Evolutionary conservation across 2,888 invertebrate genomes (phyloP).

Genomic region (Volucella inanis): DNA sequence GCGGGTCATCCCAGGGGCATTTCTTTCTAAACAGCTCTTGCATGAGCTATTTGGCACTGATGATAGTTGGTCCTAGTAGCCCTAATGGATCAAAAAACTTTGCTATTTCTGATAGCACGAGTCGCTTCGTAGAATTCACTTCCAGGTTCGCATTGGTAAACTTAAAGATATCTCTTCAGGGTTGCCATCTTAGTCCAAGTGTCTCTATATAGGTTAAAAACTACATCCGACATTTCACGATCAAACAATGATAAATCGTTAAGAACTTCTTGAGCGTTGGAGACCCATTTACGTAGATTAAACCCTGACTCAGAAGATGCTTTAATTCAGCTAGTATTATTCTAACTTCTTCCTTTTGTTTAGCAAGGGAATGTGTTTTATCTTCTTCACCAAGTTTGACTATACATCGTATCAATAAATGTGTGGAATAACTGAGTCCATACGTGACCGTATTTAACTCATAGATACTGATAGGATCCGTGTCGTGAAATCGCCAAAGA

Average conservation of each 20-base stretch:
- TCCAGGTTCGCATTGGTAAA: too few relatives aligned
- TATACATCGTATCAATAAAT: conserved; percentile 18
- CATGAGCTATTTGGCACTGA: too few relatives aligned
- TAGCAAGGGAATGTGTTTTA: conserved; percentile 6
- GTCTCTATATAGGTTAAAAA: too few relatives aligned
- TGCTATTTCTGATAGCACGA: too few relatives aligned
- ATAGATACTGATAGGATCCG: conserved; percentile 9
- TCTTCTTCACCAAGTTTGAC: conserved; percentile 13
- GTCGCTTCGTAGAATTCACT: too few relatives aligned
- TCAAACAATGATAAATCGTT: neutral
- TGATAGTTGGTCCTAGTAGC: too few relatives aligned
- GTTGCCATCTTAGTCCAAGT: too few relatives aligned
- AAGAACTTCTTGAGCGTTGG: too few relatives aligned
- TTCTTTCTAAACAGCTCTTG: too few relatives aligned
- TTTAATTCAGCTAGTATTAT: neutral
- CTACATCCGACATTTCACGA: neutral
- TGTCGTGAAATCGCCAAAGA: conserved; percentile 3
- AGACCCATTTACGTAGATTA: conserved; percentile 12
- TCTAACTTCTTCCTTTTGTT: conserved; percentile 3
- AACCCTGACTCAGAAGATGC: conserved; percentile 15
- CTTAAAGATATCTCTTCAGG: too few relatives aligned
- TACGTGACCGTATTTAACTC: conserved; percentile 17
- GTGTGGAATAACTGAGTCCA: conserved; percentile 22
- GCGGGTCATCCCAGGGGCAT: too few relatives aligned
- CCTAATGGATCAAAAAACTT: too few relatives aligned